phyloP scores from a whole-genome alignment of 1,140 invertebrate genomes.

The Phthorimaea operculella region DNA sequence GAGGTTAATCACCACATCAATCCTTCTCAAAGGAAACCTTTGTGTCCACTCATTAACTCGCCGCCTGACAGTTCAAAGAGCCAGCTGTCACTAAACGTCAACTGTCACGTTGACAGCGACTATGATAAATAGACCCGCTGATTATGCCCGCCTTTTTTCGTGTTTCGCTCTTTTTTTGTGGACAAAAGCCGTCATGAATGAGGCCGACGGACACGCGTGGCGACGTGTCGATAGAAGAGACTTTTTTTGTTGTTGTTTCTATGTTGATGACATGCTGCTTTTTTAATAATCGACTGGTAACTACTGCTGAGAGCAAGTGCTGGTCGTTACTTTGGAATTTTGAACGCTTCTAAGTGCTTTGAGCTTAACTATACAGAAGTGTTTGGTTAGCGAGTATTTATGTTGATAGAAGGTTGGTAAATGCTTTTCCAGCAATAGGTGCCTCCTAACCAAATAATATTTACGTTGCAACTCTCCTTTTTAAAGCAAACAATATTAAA shows the following conservation, averaged over 20 bases:
- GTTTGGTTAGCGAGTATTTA: too few relatives aligned
- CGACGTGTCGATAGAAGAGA: neutral
- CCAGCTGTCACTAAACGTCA: constrained; percentile 28
- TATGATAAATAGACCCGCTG: constrained; percentile 37
- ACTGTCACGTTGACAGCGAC: constrained; percentile 25
- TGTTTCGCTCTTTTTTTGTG: constrained; percentile 23
- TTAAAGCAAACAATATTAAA: too few relatives aligned
- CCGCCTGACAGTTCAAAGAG: constrained; percentile 47
- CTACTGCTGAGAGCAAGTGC: too few relatives aligned
- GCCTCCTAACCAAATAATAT: too few relatives aligned
- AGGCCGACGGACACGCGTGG: neutral
- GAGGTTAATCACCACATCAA: constrained; percentile 6
- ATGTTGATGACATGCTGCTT: neutral
- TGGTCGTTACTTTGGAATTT: too few relatives aligned
- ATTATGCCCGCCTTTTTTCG: constrained; percentile 34
- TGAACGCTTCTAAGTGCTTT: too few relatives aligned
- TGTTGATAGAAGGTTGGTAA: too few relatives aligned
- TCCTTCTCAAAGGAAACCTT: constrained; percentile 5
- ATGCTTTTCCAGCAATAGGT: too few relatives aligned
- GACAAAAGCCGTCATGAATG: constrained; percentile 34
- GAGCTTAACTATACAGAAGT: too few relatives aligned
- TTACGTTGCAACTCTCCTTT: too few relatives aligned
- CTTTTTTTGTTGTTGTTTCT: neutral
- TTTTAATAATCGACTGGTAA: constrained; percentile 5
- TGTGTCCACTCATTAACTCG: constrained; percentile 34